Evolutionary conservation across 1,140 invertebrate genomes (phyloP), one percentile per base, ranked within the genome.

Genomic region (Drosophila fuyamai): DNA sequence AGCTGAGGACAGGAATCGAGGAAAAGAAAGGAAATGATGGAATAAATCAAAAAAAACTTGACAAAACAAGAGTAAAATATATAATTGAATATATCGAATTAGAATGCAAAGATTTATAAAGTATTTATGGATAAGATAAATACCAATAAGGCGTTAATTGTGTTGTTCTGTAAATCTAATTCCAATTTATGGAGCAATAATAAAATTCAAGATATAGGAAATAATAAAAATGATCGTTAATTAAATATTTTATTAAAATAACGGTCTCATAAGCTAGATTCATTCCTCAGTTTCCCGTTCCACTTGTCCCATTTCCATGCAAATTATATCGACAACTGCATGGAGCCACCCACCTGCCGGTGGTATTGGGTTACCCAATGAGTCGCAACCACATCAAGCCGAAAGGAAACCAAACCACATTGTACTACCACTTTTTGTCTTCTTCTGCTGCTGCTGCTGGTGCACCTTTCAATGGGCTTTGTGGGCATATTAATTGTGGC

Each of bases 401-500:
- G 23, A 46, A 61, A 65, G 56, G 62, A 65, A 61, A 63, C 65
- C 60, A 68, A 68, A 66, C 65, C 65, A 27, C 65, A 68, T 66
- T 65, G 46, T 67, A 41, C 44, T 35, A 29, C 32, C 59, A 65
- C 57, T 23, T 65, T 46, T 60, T 47, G 27, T 27, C 14, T 47
- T 38, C 43, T 29, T 32, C 10, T 36, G 14, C 56, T 46, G 41
- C 29, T 35, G 47, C 18, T 65, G 43, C 5, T 6, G 29, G 5
- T 0, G 12, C 46, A 67, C 46, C 62, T 67, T 67, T 36, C 63
- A 47, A 35, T 70, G 63, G 27, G 67, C 67, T 57, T 46, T 57
- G 51, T 67, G 67, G 48, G 67, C 67, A 71, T 71, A 70, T 70
- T 70, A 68, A 70, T 70, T 70, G 67, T 70, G 67, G 67, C 66